Evolutionary conservation across 2,888 invertebrate genomes (phyloP), one percentile per base, ranked within the genome.

Genomic region (Pherbina coryleti): DNA sequence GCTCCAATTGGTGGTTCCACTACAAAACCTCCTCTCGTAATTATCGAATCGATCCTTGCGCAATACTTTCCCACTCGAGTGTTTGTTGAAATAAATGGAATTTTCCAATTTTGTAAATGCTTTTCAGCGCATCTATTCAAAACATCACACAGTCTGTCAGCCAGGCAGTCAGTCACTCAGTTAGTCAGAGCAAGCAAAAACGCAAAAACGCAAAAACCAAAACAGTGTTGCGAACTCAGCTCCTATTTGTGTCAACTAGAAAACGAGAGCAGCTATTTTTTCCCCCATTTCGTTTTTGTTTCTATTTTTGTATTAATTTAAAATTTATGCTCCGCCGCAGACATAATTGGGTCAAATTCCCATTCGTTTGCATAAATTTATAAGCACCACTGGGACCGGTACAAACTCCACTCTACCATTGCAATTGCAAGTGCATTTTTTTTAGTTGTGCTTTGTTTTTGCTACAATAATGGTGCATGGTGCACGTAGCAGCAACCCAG

Each of bases 321-420:
- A 73, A 74, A 64, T 64, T 62, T 74, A 25, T 51, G 55, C 74
- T 64, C 17, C 28, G 74, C 22, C 51, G 62, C 64, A 44, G 64
- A n/a, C 55, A 64, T 74, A 74, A 74, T 74, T 74, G 74, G 74
- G 74, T 74, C 74, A 64, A 74, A 74, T 51, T 64, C 74, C n/a
- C 64, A 74, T 74, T 74, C 64, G 74, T 74, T 74, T 64, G 64
- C 64, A 74, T 64, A 74, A 64, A 74, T 74, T 74, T 74, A 62
- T 51, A 74, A 28, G 64, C 74, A 62, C 73, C 62, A 64, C 31
- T 19, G 51, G 31, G 64, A 31, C 19, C 22, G 57, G 14, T 31
- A 28, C 22, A 25, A 62, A 28, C 22, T 19, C 19, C 8, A 55
- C 7, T 55, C 7, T 22, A 9, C 9, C 9, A 55, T 22, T 19